Conservation (phyloP, 2,888 invertebrate genomes). For the Brachyopa scutellaris region DNA sequence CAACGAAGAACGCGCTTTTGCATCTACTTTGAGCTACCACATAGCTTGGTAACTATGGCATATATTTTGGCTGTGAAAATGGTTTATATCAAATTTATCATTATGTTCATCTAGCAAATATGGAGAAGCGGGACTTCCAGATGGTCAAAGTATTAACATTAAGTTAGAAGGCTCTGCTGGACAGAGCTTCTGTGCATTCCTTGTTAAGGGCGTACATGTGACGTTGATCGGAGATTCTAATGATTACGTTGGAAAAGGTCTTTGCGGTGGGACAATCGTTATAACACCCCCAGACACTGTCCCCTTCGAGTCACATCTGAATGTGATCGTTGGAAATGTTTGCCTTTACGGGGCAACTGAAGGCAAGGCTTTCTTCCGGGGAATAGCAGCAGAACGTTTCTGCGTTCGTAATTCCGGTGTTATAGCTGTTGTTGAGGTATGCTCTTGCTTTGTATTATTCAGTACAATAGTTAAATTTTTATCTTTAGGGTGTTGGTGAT, state of each 20-base stretch:
- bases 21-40: conserved; percentile 95
- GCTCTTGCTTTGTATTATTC: conserved; percentile 9
- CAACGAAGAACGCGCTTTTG: conserved; percentile 96
- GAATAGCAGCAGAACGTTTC: conserved; percentile 98
- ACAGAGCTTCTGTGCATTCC: conserved; percentile 99
- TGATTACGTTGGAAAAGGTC: conserved; percentile 97
- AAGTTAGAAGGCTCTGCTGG: conserved; percentile 96
- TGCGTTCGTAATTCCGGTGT: conserved; percentile 99
- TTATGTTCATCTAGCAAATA: conserved; percentile 92
- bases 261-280: conserved; percentile 96
- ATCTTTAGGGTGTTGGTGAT: conserved; percentile 93
- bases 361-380: conserved; percentile 96
- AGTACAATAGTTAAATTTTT: neutral
- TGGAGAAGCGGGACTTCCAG: conserved; percentile 93
- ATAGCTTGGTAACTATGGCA: conserved; percentile 90
- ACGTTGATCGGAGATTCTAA: conserved; percentile 98
- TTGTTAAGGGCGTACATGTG: conserved; percentile 94
- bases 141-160: conserved; percentile 89
- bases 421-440: conserved; percentile 93
- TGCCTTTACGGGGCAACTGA: conserved; percentile 98
- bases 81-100: no score
- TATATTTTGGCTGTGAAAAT: neutral
- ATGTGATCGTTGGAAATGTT: conserved; percentile 99
- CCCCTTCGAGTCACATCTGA: conserved; percentile 94
- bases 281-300: conserved; percentile 95